Conservation (phyloP, 2,888 invertebrate genomes). For the Rugalucina vietnamica region DNA sequence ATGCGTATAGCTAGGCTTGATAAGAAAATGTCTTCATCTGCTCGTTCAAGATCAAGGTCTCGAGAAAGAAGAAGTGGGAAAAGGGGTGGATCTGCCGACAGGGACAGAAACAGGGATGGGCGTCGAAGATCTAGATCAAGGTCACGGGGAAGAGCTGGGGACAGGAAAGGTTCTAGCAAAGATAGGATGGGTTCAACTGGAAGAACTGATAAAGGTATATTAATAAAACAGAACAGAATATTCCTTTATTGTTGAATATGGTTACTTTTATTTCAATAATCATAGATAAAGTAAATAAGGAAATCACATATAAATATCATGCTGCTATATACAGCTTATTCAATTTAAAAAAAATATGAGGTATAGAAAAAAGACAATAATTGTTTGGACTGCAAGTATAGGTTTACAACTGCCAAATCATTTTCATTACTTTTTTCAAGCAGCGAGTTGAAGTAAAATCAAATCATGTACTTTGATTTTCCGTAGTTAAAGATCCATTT, state of each 20-base stretch:
- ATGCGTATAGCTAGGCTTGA: conserved; percentile 10
- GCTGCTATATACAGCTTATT: neutral
- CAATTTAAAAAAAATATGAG: neutral
- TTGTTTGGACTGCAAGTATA: neutral
- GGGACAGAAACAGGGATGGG: neutral
- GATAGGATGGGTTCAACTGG: neutral
- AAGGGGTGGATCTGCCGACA: neutral
- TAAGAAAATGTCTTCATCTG: too few relatives aligned
- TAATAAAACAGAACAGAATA: neutral
- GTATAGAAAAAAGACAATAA: neutral
- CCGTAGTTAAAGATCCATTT: neutral
- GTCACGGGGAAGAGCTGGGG: too few relatives aligned
- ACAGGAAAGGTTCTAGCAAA: neutral
- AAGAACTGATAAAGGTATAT: neutral
- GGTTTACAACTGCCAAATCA: neutral
- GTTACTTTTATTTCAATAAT: neutral
- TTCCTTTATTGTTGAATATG: neutral
- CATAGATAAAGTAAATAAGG: neutral
- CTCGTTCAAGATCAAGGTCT: neutral
- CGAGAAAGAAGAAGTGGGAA: neutral
- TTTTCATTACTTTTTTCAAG: neutral
- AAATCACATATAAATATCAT: neutral
- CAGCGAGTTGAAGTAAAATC: too few relatives aligned
- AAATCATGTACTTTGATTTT: too few relatives aligned
- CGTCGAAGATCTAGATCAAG: neutral